Evolutionary conservation across 2,888 invertebrate species (phyloP), one percentile per base, ranked within the genome.

Genomic region (Eilema caniola): DNA sequence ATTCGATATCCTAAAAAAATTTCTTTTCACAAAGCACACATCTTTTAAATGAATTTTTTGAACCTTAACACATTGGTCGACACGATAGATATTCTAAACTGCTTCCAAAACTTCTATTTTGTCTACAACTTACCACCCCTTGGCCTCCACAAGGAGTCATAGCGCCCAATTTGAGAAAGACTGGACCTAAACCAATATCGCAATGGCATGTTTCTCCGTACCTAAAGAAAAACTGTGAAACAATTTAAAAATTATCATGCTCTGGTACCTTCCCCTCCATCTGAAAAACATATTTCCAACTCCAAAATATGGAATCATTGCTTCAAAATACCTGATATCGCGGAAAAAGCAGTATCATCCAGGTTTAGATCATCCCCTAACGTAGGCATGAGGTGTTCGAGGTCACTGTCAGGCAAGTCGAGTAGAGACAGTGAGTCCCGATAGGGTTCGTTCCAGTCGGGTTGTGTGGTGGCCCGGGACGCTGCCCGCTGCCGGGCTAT

Each of bases 321-420:
- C 23, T 62, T 33, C 7, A 25, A 47, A 16, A 57, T 66, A 69
- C 72, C 72, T 72, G 72, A 72, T 69, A 94, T 92, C 72, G 91
- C 91, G 11, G 90, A 90, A 8, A 92, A 85, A 23, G 91, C 90
- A 28, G 89, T 86, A 78, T 95, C 93, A 79, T 94, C 94, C n/a
- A 95, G 88, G 78, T 97, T 93, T 83, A 97, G 96, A 80, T 96
- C 95, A 63, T 96, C 96, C 75, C 95, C 96, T 24, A 96, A 89
- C 47, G 96, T 95, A 23, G 96, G 96, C 86, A 97, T 91, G 81
- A 97, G 91, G 82, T 96, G 96, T 83, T 97, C 97, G 69, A 97
- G 93, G 87, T 97, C 97, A 73, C 93, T 89, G 83, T 95, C 95
- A 2, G 95, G 92, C 53, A 95, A 86, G 73, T 95, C 95, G 2